Conservation (phyloP, 2,888 invertebrate genomes). For the Euclidia mi region DNA sequence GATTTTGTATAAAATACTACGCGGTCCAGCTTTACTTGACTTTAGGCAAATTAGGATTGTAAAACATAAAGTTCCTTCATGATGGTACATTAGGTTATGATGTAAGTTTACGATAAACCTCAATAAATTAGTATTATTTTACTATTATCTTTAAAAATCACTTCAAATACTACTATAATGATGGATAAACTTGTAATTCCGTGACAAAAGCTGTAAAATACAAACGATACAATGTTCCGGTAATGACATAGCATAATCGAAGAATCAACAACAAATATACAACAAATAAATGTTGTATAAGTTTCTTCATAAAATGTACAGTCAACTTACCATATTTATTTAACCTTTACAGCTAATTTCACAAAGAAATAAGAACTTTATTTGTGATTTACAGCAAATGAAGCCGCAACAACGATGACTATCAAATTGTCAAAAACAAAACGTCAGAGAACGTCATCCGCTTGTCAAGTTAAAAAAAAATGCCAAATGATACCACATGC, state of each 20-base stretch:
- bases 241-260: conserved; percentile 48
- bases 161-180: too few species aligned
- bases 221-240: conserved; percentile 23
- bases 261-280: not conserved
- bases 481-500: not conserved
- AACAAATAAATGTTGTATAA: not conserved
- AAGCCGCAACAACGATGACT: conserved; percentile 55
- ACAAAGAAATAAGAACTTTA: conserved; percentile 18
- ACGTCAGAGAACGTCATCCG: conserved; percentile 3
- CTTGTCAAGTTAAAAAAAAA: not conserved
- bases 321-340: conserved; percentile 20
- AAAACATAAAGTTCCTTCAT: too few species aligned
- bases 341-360: conserved; percentile 14
- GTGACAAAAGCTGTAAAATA: not conserved
- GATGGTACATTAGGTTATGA: too few species aligned
- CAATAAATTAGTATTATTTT: too few species aligned
- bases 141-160: too few species aligned
- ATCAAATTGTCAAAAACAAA: conserved; percentile 45
- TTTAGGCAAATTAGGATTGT: too few species aligned
- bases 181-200: too few species aligned
- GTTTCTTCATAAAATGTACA: not conserved
- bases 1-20: too few species aligned
- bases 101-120: too few species aligned
- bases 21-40: too few species aligned
- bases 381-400: conserved; percentile 14